Evolutionary conservation across 2,797 vertebrate genomes (phyloP).

Genomic region (Aythya fuligula): DNA sequence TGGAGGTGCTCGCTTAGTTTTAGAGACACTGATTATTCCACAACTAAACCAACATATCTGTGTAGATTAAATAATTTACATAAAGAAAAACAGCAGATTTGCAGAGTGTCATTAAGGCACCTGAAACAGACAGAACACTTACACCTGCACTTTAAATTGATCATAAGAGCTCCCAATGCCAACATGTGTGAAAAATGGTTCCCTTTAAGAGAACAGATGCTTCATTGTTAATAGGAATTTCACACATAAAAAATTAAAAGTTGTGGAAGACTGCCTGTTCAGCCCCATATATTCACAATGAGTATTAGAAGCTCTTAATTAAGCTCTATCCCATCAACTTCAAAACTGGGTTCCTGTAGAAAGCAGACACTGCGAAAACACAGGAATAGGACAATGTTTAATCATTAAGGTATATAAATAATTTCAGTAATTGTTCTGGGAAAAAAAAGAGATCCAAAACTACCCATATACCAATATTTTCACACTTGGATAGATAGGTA

Average conservation of each 20-base stretch:
- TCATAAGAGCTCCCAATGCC: background rate
- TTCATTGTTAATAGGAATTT: conserved; percentile 55
- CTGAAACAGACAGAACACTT: conserved; percentile 5
- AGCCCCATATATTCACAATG: conserved; percentile 24
- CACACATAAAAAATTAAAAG: conserved; percentile 62
- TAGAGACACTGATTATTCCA: conserved; percentile 33
- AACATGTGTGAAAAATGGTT: background rate
- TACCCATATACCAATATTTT: background rate
- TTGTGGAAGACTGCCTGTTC: conserved; percentile 48
- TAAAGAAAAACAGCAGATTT: conserved; percentile 48
- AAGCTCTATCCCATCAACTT: conserved; percentile 4
- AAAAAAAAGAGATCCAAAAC: background rate
- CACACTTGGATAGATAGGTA: background rate
- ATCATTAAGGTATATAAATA: background rate
- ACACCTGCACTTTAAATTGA: conserved; percentile 1
- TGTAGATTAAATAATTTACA: conserved; percentile 49
- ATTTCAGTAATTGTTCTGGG: background rate
- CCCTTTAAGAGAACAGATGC: conserved; percentile 71
- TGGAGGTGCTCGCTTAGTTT: conserved; percentile 21
- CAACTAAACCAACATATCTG: conserved; percentile 35
- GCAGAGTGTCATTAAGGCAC: background rate
- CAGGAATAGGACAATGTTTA: background rate
- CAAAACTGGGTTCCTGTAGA: background rate
- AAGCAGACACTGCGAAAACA: conserved; percentile 45
- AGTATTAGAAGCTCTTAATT: conserved; percentile 49